Evolutionary conservation across 2,797 vertebrate species (phyloP).

Genomic region (Anguilla marmorata): DNA sequence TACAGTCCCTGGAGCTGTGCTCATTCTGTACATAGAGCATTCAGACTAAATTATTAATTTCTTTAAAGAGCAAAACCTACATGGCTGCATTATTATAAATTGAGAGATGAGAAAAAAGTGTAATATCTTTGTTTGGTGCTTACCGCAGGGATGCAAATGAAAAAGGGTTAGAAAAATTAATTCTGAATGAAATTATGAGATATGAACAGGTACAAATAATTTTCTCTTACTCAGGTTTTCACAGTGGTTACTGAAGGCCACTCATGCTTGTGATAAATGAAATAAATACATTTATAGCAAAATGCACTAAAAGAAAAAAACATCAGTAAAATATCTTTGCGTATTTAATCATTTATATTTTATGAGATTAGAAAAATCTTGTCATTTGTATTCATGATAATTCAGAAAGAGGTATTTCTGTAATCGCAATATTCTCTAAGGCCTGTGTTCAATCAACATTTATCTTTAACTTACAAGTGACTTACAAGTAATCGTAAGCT

Average conservation of each 20-base stretch:
- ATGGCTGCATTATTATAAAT: background rate
- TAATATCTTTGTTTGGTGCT: background rate
- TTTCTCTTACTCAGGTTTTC: background rate
- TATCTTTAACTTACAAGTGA: too few species aligned
- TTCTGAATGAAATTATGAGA: background rate
- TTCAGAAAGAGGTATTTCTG: too few species aligned
- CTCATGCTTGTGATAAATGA: background rate
- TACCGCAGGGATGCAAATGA: background rate
- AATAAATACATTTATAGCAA: background rate
- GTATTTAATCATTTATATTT: too few species aligned
- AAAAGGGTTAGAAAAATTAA: background rate
- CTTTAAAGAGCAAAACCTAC: background rate
- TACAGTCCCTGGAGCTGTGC: conserved; percentile 1
- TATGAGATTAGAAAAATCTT: too few species aligned
- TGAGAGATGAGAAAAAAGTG: background rate
- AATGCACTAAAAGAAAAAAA: background rate
- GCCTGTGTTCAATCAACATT: too few species aligned
- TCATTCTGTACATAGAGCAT: background rate
- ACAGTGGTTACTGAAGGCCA: background rate
- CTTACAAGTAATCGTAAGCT: too few species aligned
- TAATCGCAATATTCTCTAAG: too few species aligned
- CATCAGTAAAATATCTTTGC: too few species aligned
- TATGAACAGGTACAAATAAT: background rate
- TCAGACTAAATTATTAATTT: background rate
- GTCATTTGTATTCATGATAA: too few species aligned